Evolutionary conservation across 2,797 vertebrate species (phyloP).

Genomic region (Leucoraja ocellata): DNA sequence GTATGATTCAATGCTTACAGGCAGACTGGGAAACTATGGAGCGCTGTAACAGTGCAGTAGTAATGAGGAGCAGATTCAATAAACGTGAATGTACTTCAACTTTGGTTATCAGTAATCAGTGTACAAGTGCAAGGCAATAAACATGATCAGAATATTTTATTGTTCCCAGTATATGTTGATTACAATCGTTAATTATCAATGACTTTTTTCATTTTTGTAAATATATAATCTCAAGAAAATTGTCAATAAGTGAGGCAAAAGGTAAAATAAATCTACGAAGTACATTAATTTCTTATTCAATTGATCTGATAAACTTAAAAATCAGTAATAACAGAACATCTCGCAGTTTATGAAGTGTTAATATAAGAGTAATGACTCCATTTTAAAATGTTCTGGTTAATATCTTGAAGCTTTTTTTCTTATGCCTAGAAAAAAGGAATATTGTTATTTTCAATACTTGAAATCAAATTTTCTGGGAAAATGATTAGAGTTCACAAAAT

Average conservation of each 20-base stretch:
- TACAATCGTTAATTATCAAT: background rate
- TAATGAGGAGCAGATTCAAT: background rate
- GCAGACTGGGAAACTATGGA: background rate
- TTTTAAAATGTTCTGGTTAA: slow-evolving; percentile 12
- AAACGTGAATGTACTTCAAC: background rate
- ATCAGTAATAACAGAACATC: background rate
- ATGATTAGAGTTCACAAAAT: background rate
- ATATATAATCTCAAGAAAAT: background rate
- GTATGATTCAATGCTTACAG: background rate
- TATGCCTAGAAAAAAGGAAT: slow-evolving; percentile 1
- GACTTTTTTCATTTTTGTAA: background rate
- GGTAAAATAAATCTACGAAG: background rate
- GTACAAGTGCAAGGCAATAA: background rate
- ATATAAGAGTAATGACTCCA: background rate
- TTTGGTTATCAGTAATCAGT: background rate
- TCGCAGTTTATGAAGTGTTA: background rate
- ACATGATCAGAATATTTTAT: background rate
- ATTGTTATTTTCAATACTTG: background rate
- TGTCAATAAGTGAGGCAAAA: background rate
- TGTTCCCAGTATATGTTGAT: background rate
- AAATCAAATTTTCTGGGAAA: background rate
- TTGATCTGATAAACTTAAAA: background rate
- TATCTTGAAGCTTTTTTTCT: background rate
- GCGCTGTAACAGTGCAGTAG: too few relatives aligned
- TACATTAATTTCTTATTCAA: background rate